Base-by-base conservation (phyloP, 2,797 vertebrate genomes). In the Gymnodraco acuticeps region DNA sequence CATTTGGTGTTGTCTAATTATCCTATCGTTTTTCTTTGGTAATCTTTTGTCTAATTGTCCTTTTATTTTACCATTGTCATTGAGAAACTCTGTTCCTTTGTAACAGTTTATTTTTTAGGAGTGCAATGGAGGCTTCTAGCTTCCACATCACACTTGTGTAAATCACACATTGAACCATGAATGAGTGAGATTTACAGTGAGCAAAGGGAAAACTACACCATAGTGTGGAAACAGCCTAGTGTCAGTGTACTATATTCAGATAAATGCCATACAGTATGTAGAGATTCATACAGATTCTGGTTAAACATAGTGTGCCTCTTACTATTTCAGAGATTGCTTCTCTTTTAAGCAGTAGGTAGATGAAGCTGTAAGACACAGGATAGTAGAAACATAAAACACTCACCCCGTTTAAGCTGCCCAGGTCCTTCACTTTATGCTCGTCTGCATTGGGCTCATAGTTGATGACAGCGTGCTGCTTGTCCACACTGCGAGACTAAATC, bases 391-490 rank as follows among this genome's bases (percentile, higher is more conserved):
- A 41, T 8, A 20, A n/a, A 12, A 81, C 60, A 94, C 95, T 96
- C 92, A 98, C 98, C 94, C 98, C 98, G 75, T 99, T 99, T 52
- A 99, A 93, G 83, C 98, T 99, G 84, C 98, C 98, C 89, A 99
- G 94, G 90, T 99, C 98, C 81, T 99, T 99, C 5, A 99, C 98
- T 89, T 97, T 94, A 59, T 99, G 98, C 59, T 98, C 96, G 31
- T 99, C 98, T 0, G 93, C 75, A 50, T 95, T 93, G 0, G 95
- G 87, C 84, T 99, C 97, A 14, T 99, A 99, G 94, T 99, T 99
- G 90, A 99, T 96, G 66, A 99, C 97, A 5, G 97, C 98, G n/a
- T 99, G 98, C 47, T 99, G 98, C 80, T 99, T 99, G 94, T 99
- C 98, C 88, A 99, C 98, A 68, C 98, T 99, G 79, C 98, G 96